A percentile compares a stretch with the other conserved stretches of the same genome.
Evolutionary conservation across 1,140 invertebrate genomes (phyloP).

Genomic region (Hypsibius dujardini): DNA sequence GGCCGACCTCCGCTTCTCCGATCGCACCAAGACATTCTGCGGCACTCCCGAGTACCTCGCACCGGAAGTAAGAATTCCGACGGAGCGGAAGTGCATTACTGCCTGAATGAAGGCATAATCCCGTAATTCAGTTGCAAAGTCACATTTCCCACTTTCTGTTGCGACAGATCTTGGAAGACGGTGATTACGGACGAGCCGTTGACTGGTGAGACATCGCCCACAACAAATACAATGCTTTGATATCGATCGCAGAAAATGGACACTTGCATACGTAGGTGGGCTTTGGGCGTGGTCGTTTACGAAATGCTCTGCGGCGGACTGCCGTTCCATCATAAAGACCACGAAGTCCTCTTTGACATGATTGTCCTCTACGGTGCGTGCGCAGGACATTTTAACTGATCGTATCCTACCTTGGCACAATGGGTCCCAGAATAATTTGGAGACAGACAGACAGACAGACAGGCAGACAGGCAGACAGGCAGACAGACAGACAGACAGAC

Average conservation of each 20-base stretch:
- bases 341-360: constrained; percentile 80
- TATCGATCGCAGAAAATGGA: too few relatives aligned
- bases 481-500: too few relatives aligned
- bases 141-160: background rate
- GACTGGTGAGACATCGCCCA: too few relatives aligned
- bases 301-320: constrained; percentile 90
- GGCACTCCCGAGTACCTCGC: constrained; percentile 99
- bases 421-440: too few relatives aligned
- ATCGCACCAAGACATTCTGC: constrained; percentile 91
- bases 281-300: constrained; percentile 85
- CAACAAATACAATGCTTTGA: too few relatives aligned
- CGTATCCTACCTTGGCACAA: too few relatives aligned
- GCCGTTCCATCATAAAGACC: constrained; percentile 95
- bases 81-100: too few relatives aligned
- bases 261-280: too few relatives aligned
- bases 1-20: constrained; percentile 80
- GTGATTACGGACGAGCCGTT: constrained; percentile 87
- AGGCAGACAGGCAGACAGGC: too few relatives aligned
- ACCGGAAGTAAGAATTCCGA: constrained; percentile 54
- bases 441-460: too few relatives aligned
- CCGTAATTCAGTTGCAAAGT: background rate
- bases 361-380: constrained; percentile 71
- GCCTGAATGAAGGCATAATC: background rate
- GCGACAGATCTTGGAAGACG: constrained; percentile 64
- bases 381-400: too few relatives aligned